A percentile compares a stretch with the other conserved stretches of the same genome.
These are phyloP conservation scores for Scaptomyza hsui DNA, from an alignment of 1,140 invertebrate genomes.

Conservation along the genomic window DNA sequence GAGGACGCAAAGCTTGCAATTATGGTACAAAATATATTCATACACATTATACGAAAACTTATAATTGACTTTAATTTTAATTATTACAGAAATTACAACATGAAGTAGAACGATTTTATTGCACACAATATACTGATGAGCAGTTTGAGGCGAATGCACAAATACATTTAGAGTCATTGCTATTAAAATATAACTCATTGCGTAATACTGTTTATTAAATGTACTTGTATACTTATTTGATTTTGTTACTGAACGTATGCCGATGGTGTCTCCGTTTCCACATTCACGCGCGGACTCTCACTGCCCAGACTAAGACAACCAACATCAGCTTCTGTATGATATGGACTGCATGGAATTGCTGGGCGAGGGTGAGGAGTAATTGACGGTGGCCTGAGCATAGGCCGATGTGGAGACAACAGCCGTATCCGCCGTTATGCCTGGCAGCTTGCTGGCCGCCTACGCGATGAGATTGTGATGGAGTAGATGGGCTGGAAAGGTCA, in stretches of 20 bases:
- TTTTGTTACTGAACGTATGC: conserved; percentile 34
- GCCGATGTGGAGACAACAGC: conserved; percentile 57
- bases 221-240: background rate
- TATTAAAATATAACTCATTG: conserved; percentile 32
- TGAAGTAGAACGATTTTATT: conserved; percentile 50
- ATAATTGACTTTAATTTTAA: background rate
- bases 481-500: conserved; percentile 87
- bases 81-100: conserved; percentile 56
- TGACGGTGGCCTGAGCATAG: conserved; percentile 44
- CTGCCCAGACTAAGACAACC: conserved; percentile 66
- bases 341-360: conserved; percentile 81
- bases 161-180: conserved; percentile 38
- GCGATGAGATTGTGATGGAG: conserved; percentile 84
- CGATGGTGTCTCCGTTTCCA: conserved; percentile 74
- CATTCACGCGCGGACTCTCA: conserved; percentile 71
- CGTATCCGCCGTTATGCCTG: conserved; percentile 61
- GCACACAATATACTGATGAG: conserved; percentile 11
- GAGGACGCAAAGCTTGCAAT: conserved; percentile 12
- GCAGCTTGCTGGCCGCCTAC: conserved; percentile 77
- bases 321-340: conserved; percentile 61
- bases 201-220: conserved; percentile 37
- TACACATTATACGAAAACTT: background rate
- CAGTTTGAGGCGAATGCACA: conserved; percentile 14
- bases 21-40: conserved; percentile 29
- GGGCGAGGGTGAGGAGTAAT: conserved; percentile 79